Evolutionary conservation across 2,888 invertebrate species (phyloP).

Genomic region (Mechanitis mazaeus): DNA sequence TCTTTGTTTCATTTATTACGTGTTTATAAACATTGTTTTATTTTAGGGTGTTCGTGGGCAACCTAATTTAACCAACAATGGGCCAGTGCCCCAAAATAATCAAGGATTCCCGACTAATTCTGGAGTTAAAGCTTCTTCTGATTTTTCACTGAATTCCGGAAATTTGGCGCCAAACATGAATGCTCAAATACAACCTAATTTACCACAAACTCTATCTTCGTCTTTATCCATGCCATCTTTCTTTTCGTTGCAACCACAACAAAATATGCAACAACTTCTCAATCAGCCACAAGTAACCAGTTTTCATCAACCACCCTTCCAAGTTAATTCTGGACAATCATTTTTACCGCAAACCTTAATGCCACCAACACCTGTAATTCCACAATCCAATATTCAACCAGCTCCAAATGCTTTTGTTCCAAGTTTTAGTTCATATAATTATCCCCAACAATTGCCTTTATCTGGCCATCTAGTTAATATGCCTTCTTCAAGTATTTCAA

Average conservation of each 20-base stretch:
- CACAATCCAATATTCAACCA: conserved; percentile 19
- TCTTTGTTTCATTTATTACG: not conserved
- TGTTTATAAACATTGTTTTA: conserved; percentile 17
- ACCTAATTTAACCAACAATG: conserved; percentile 34
- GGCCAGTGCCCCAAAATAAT: conserved; percentile 15
- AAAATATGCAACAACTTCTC: conserved; percentile 6
- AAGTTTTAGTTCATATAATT: conserved; percentile 9
- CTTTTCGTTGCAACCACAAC: conserved; percentile 16
- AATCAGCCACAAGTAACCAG: conserved; percentile 34
- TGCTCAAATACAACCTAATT: conserved; percentile 11
- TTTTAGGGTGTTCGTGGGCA: conserved; percentile 41
- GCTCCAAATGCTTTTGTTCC: conserved; percentile 9
- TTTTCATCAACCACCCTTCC: conserved; percentile 24
- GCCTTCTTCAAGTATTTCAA: conserved; percentile 16
- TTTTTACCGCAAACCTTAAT: conserved; percentile 22
- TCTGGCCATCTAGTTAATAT: conserved; percentile 16
- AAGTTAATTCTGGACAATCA: conserved; percentile 13
- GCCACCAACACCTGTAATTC: conserved; percentile 16
- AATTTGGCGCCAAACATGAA: conserved; percentile 12
- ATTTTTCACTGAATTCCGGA: conserved; percentile 17
- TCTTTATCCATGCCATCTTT: conserved; percentile 5
- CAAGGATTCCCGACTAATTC: conserved; percentile 15
- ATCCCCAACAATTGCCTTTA: conserved; percentile 8
- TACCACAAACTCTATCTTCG: conserved; percentile 13
- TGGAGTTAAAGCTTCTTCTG: conserved; percentile 10